Evolutionary conservation across 2,888 invertebrate genomes (phyloP).

Genomic region (Tromatobia lineatoria): DNA sequence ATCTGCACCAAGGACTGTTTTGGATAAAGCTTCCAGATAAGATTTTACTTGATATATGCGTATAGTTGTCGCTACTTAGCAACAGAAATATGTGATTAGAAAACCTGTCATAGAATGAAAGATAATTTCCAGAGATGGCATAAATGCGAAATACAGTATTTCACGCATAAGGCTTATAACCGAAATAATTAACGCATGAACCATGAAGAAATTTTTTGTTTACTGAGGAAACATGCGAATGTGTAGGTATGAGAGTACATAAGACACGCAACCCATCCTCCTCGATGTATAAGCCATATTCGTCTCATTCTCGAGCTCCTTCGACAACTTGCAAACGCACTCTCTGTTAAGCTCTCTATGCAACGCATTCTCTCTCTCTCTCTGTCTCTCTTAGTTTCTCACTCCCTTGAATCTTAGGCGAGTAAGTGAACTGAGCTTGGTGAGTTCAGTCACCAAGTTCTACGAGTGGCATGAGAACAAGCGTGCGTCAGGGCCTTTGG

Average conservation of each 20-base stretch:
- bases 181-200: not conserved
- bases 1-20: too few relatives aligned
- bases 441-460: conserved; percentile 41
- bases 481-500: conserved; percentile 57
- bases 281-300: not conserved
- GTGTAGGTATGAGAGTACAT: not conserved
- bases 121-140: too few relatives aligned
- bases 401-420: conserved; percentile 5
- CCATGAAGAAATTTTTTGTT: not conserved
- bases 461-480: conserved; percentile 24
- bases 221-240: not conserved
- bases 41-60: too few relatives aligned
- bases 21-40: too few relatives aligned
- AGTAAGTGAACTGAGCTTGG: conserved; percentile 17
- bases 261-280: not conserved
- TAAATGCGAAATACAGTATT: too few relatives aligned
- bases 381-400: conserved; percentile 5
- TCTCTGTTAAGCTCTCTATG: conserved; percentile 5
- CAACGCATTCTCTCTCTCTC: not conserved
- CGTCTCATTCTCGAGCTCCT: conserved; percentile 31
- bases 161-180: too few relatives aligned
- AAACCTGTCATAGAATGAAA: too few relatives aligned
- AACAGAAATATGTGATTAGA: too few relatives aligned
- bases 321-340: conserved; percentile 42
- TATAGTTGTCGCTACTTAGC: too few relatives aligned